phyloP scores from a whole-genome alignment of 2,113 vertebrate genomes.

The Campylorhamphus procurvoides region DNA sequence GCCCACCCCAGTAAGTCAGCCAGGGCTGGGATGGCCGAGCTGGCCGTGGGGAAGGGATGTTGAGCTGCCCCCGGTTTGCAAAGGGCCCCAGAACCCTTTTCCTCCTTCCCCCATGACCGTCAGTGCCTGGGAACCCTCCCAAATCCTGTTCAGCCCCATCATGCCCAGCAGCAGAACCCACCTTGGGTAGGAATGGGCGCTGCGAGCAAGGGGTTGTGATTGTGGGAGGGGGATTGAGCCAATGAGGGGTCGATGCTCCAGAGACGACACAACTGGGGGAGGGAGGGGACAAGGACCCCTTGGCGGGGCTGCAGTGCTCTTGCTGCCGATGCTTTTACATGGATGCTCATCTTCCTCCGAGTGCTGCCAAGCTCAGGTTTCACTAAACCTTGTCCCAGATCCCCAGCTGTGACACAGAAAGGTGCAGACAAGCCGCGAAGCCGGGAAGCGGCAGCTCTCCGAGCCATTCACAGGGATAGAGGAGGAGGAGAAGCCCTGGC shows the following conservation, averaged over 20 bases:
- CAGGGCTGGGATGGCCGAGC: neutral
- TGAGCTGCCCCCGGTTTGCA: neutral
- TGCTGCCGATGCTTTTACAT: neutral
- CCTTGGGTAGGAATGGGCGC: rapidly evolving
- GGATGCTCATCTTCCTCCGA: neutral
- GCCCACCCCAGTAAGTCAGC: neutral
- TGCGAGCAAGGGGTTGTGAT: rapidly evolving
- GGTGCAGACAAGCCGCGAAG: neutral
- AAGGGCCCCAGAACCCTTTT: neutral
- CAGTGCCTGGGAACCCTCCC: neutral
- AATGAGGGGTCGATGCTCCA: rapidly evolving
- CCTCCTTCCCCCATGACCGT: rapidly evolving
- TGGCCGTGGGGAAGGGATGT: rapidly evolving
- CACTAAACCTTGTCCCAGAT: neutral
- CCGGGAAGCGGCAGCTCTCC: neutral
- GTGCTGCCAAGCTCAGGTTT: neutral
- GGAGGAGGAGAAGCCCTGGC: neutral
- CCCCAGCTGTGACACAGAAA: neutral
- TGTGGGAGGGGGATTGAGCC: neutral
- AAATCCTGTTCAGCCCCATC: rapidly evolving
- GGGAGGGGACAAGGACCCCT: neutral
- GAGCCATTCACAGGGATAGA: rapidly evolving
- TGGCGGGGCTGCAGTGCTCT: neutral
- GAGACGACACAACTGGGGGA: rapidly evolving
- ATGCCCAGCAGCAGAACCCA: neutral